Evolutionary conservation across 2,797 vertebrate genomes (phyloP).

Genomic region (Synanceia verrucosa): DNA sequence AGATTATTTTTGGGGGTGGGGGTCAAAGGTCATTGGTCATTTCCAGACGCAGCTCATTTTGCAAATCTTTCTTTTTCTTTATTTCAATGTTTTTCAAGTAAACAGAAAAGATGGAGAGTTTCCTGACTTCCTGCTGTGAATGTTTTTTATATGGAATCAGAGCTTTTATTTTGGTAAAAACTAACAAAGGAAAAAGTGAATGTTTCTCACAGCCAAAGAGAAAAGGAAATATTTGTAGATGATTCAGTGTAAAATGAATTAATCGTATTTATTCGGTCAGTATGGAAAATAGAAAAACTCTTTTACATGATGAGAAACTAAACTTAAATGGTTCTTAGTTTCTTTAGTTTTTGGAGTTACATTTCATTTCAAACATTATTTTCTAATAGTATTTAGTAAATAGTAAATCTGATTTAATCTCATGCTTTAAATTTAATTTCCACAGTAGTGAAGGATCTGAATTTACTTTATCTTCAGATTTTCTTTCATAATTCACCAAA

Average conservation of each 20-base stretch:
- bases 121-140: constrained; percentile 83
- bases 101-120: constrained; percentile 52
- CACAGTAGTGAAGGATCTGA: no score
- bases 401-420: not conserved
- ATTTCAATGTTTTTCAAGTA: constrained; percentile 81
- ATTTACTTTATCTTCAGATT: no score
- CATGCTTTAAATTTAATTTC: no score
- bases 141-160: constrained; percentile 92
- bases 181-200: constrained; percentile 67
- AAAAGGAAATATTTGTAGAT: constrained; percentile 90
- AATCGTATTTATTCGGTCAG: constrained; percentile 81
- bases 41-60: constrained; percentile 78
- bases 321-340: no score
- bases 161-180: constrained; percentile 99
- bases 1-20: not conserved
- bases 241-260: constrained; percentile 90
- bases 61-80: constrained; percentile 79
- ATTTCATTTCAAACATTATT: no score
- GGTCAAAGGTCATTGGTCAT: constrained; percentile 32
- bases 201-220: constrained; percentile 87
- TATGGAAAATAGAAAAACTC: constrained; percentile 34
- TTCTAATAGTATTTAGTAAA: no score
- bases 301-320: no score
- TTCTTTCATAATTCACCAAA: no score
- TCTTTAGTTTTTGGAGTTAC: no score